Base-by-base conservation (phyloP, 2,888 invertebrate species). In the Rotaria macrura region DNA sequence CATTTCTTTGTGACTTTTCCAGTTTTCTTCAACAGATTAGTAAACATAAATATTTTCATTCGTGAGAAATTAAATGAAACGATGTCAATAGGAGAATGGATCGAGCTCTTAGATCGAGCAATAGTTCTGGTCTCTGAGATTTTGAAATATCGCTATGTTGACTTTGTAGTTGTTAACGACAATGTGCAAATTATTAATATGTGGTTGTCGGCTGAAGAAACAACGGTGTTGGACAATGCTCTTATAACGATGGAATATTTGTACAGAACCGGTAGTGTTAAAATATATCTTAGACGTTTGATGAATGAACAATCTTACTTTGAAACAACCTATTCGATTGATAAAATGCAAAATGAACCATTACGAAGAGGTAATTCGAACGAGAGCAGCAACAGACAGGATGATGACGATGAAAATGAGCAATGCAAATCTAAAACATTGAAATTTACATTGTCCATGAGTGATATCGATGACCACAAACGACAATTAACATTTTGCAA, bases 231-330 rank as follows among this genome's bases (percentile, higher is more conserved):
- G n/a, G 79, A 79, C n/a, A 79, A 79, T 79, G 79, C 79, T 43
- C 43, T 79, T n/a, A n/a, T 79, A 79, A 79, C 79, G n/a, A 79
- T 79, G 79, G 79, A 79, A 43, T n/a, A 79, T 79, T n/a, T 79
- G 17, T 79, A 79, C 20, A 40, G 25, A 79, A 79, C 79, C n/a
- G 79, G 79, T n/a, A 43, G 25, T 43, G 43, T 79, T 4, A 43
- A 79, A n/a, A 43, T 79, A 79, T 4, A n/a, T 43, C 43, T 79
- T 25, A 40, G 43, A 43, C 79, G n/a, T 43, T 43, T 79, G n/a
- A 40, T 79, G 25, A 79, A 79, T 25, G 79, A 79, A 79, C 25
- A 79, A 43, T 79, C 79, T 40, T 79, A 43, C 43, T 79, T 79
- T n/a, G 43, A 79, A 79, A 79, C 43, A 12, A 43, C 12, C 43